Base-by-base conservation (phyloP, 2,888 invertebrate genomes). In the Abrostola tripartita region DNA sequence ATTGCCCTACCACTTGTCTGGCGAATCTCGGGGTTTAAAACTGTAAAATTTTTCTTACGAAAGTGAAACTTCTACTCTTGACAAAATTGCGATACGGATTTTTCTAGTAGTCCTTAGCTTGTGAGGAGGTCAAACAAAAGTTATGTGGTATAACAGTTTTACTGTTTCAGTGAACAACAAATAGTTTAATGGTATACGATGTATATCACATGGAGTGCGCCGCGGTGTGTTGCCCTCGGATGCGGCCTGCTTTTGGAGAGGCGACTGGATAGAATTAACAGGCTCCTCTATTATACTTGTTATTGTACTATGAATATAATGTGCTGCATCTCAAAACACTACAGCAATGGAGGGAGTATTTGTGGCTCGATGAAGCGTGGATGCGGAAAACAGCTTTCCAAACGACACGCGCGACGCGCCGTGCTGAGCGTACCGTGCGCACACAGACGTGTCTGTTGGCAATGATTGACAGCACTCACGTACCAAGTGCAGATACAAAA, bases 361-460 rank as follows among this genome's bases (percentile, higher is more conserved):
- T 70, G 67, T 50, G 61, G 72, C 57, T 71, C 80, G 68, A 85
- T 85, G 70, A 78, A 80, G 79, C 83, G 78, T 82, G 67, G 58
- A 67, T 64, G 59, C 71, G 68, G 60, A 66, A 74, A 77, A 76
- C 78, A 79, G 81, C 84, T 84, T 85, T 85, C 83, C 81, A 83
- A 84, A 82, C 72, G 76, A 58, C 60, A 64, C 65, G 65, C 54
- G 54, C 55, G 40, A 52, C 12, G 65, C 50, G 64, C 61, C 41
- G 52, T 56, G 52, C 51, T 54, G 51, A 61, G 67, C 62, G 53
- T 62, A 58, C 55, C 56, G 52, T 53, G 61, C 58, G 41, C 62
- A 76, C 61, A 71, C 74, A 63, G 66, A 71, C 64, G 47, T 24
- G 12, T 50, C 35, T 37, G n/a, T n/a, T n/a, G 40, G 50, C 50